These are phyloP conservation scores for Hymenopus coronatus DNA, from an alignment of 2,888 invertebrate species.

Conservation along the genomic window DNA sequence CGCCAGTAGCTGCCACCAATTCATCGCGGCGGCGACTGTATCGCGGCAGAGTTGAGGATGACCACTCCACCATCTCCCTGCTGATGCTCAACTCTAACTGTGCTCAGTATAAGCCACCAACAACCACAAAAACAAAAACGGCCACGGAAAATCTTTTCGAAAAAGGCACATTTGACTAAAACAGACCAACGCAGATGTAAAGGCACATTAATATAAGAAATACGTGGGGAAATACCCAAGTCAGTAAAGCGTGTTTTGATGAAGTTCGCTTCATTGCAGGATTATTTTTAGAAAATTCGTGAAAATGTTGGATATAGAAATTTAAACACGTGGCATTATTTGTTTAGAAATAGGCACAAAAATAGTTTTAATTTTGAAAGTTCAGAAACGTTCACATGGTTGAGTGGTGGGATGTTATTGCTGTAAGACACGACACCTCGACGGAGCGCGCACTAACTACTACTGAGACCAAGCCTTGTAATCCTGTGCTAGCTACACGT, in stretches of 20 bases:
- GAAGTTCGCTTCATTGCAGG: no score
- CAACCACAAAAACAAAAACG: no score
- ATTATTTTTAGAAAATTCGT: no score
- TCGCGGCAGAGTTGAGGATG: slow-evolving; percentile 25
- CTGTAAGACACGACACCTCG: no score
- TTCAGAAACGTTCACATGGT: background rate
- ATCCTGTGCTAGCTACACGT: slow-evolving; percentile 6
- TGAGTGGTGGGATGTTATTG: no score
- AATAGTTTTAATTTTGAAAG: background rate
- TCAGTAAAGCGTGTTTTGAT: no score
- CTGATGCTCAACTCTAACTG: no score
- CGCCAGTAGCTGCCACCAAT: background rate
- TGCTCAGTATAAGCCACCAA: no score
- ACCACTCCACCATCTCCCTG: slow-evolving; percentile 24
- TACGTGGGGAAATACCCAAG: no score
- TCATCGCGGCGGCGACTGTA: slow-evolving; percentile 21
- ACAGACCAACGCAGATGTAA: background rate
- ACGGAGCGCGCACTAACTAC: no score
- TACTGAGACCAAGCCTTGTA: background rate
- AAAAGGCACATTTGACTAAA: background rate
- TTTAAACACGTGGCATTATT: background rate
- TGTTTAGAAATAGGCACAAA: background rate
- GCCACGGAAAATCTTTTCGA: no score
- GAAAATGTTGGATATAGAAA: background rate
- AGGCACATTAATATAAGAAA: background rate